Evolutionary conservation across 2,113 vertebrate species (phyloP).

Genomic region (Gymnorhina tibicen): DNA sequence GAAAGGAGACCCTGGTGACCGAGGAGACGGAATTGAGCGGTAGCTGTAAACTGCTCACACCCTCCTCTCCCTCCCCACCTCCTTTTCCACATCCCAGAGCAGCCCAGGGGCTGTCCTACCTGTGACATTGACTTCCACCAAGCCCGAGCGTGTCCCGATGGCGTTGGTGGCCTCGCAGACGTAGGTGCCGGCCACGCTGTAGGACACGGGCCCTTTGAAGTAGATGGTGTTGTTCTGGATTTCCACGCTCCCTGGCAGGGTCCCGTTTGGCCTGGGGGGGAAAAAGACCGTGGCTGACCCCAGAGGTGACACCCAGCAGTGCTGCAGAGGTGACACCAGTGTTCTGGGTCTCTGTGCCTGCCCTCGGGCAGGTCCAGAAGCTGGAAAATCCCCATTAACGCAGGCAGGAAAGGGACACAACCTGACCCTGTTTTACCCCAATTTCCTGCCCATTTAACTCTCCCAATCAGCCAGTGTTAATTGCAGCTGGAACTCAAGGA

Average conservation of each 20-base stretch:
- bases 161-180: slow-evolving; percentile 92
- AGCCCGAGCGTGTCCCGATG: slow-evolving; percentile 89
- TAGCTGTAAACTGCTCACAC: background rate
- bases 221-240: slow-evolving; percentile 93
- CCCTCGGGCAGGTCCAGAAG: background rate
- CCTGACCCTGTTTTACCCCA: background rate
- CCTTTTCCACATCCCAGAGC: background rate
- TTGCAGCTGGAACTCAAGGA: background rate
- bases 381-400: background rate
- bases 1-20: background rate
- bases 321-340: background rate
- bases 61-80: background rate
- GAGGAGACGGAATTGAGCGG: background rate
- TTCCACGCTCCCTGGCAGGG: slow-evolving; percentile 88
- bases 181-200: slow-evolving; percentile 88
- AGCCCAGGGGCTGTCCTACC: slow-evolving; percentile 76
- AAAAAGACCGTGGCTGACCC: background rate
- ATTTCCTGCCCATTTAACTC: background rate
- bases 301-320: background rate
- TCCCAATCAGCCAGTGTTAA: background rate
- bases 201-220: slow-evolving; percentile 89
- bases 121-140: slow-evolving; percentile 96
- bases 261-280: slow-evolving; percentile 85
- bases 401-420: background rate
- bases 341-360: background rate